Percentiles rank a stretch among this genome's conserved stretches.
Conservation (phyloP, 1,140 invertebrate genomes). For the Odontomachus brunneus region DNA sequence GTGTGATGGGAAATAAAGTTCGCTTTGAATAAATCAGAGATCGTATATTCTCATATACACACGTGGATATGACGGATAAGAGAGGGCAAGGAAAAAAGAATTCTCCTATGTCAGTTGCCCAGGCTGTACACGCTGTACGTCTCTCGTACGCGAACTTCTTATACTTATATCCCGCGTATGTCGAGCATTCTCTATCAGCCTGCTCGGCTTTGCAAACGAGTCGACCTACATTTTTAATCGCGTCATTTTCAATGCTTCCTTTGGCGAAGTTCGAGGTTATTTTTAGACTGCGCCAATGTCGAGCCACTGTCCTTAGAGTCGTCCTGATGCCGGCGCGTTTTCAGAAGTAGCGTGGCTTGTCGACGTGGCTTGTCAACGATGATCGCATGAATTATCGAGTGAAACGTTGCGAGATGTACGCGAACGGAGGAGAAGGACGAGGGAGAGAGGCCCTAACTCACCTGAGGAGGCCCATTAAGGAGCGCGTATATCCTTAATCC, state of each 20-base stretch:
- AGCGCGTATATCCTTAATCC: constrained; percentile 88
- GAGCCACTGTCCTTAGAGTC: background rate
- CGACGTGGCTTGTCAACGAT: no score
- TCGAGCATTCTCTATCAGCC: constrained; percentile 44
- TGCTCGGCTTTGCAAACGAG: constrained; percentile 32
- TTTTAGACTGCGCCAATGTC: constrained; percentile 35
- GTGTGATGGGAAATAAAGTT: background rate
- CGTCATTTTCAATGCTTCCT: constrained; percentile 44
- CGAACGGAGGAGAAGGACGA: no score
- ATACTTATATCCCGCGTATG: constrained; percentile 8
- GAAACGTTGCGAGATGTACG: no score
- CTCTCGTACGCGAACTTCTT: constrained; percentile 8
- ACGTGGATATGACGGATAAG: background rate
- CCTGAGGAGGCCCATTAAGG: constrained; percentile 85
- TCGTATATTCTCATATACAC: background rate
- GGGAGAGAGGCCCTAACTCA: constrained; percentile 49
- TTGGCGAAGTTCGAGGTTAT: constrained; percentile 33
- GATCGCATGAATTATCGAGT: no score
- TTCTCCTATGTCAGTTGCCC: background rate
- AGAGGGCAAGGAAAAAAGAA: no score
- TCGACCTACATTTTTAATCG: constrained; percentile 54
- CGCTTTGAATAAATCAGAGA: background rate
- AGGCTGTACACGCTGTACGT: background rate
- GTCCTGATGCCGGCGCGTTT: background rate
- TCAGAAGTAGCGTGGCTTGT: no score